Evolutionary conservation across 2,113 vertebrate genomes (phyloP).

Genomic region (Donacobius atricapilla): DNA sequence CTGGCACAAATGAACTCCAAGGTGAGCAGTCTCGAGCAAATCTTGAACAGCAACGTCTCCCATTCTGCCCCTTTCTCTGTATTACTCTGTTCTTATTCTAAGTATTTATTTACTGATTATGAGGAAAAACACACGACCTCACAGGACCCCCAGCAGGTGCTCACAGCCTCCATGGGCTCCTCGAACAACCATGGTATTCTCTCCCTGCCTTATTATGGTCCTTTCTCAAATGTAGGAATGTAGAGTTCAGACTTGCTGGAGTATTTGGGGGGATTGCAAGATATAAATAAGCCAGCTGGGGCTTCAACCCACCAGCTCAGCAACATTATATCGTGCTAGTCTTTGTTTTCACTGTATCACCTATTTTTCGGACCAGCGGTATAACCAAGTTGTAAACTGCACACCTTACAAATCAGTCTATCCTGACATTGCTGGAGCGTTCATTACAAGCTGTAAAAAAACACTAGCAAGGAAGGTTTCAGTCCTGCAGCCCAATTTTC

Average conservation of each 20-base stretch:
- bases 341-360: slow-evolving; percentile 76
- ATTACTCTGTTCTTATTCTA: slow-evolving; percentile 38
- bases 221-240: slow-evolving; percentile 43
- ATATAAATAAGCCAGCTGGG: slow-evolving; percentile 67
- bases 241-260: slow-evolving; percentile 31
- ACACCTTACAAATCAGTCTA: slow-evolving; percentile 81
- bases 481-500: slow-evolving; percentile 81
- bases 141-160: slow-evolving; percentile 63
- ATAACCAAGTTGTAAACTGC: slow-evolving; percentile 75
- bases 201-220: not conserved
- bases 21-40: not conserved
- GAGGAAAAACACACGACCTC: slow-evolving; percentile 51
- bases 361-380: slow-evolving; percentile 69
- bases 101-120: slow-evolving; percentile 70
- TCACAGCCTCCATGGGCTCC: slow-evolving; percentile 11
- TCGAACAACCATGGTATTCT: not conserved
- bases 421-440: slow-evolving; percentile 74
- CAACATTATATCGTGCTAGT: slow-evolving; percentile 65
- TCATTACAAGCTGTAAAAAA: slow-evolving; percentile 82
- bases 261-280: slow-evolving; percentile 44
- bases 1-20: not conserved
- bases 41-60: not conserved
- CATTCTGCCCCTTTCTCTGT: not conserved
- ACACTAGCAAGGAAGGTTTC: slow-evolving; percentile 73
- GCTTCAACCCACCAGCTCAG: slow-evolving; percentile 53